Conservation (phyloP, 1,140 invertebrate genomes). For the Zophobas atratus region DNA sequence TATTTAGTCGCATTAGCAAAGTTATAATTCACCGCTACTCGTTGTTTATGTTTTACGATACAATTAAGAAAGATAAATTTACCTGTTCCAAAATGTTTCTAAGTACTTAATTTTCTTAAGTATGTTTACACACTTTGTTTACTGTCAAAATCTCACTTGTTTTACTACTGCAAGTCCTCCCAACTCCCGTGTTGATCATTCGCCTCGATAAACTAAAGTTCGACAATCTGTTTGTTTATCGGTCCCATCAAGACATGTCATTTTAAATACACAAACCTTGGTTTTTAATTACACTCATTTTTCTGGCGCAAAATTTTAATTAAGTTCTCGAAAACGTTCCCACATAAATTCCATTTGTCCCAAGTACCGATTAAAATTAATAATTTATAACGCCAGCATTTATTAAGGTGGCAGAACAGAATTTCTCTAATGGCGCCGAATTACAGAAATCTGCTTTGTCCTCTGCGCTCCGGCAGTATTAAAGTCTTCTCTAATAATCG, state of each 20-base stretch:
- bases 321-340: slow-evolving; percentile 5
- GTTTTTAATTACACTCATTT: slow-evolving; percentile 20
- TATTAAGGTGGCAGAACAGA: slow-evolving; percentile 1
- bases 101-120: slow-evolving; percentile 37
- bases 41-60: slow-evolving; percentile 26
- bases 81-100: slow-evolving; percentile 28
- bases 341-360: slow-evolving; percentile 23
- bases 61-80: slow-evolving; percentile 35
- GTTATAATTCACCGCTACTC: too few species aligned
- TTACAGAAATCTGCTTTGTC: slow-evolving; percentile 5
- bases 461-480: background rate
- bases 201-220: too few species aligned
- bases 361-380: slow-evolving; percentile 17
- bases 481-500: slow-evolving; percentile 26
- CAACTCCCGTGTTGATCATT: too few species aligned
- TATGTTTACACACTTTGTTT: slow-evolving; percentile 22
- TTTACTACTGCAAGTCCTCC: background rate
- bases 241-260: background rate
- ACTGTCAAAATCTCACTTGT: slow-evolving; percentile 13
- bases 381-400: slow-evolving; percentile 9
- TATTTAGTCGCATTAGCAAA: too few species aligned
- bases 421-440: slow-evolving; percentile 2
- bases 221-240: background rate
- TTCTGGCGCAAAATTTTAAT: slow-evolving; percentile 26
- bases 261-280: background rate